Evolutionary conservation across 2,113 vertebrate genomes (phyloP).

Genomic region (Tiliqua scincoides): DNA sequence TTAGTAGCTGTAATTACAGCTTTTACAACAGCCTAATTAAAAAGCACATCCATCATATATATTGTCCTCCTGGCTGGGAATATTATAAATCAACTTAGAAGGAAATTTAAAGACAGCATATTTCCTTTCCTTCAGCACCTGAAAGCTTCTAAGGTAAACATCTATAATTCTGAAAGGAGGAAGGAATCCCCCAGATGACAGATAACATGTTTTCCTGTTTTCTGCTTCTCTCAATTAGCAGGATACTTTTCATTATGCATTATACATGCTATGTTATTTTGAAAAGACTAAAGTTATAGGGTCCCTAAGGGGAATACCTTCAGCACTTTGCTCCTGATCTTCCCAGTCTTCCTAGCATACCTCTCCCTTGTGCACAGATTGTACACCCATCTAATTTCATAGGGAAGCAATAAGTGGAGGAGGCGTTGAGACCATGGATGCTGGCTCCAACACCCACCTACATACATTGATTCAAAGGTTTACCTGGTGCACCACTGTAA

Average conservation of each 20-base stretch:
- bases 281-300: neutral
- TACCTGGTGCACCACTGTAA: too few species aligned
- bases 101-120: conserved; percentile 8
- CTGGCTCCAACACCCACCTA: neutral
- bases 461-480: neutral
- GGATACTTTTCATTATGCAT: neutral
- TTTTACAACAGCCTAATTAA: conserved; percentile 62
- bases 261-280: neutral
- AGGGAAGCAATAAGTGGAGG: too few species aligned
- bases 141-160: conserved; percentile 34
- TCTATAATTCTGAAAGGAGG: conserved; percentile 5
- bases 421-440: neutral
- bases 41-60: conserved; percentile 42
- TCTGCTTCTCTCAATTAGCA: neutral
- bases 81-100: conserved; percentile 48
- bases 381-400: neutral
- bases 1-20: conserved; percentile 62
- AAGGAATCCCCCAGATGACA: conserved; percentile 30
- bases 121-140: conserved; percentile 9
- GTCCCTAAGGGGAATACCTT: neutral
- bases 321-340: neutral
- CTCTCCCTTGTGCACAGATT: neutral
- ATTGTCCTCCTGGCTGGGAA: conserved; percentile 41
- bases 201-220: conserved; percentile 37
- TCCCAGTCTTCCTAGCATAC: neutral